A percentile compares a stretch with the other conserved stretches of the same genome.
Evolutionary conservation across 2,797 vertebrate species (phyloP).

Genomic region (Myotis pilosus): DNA sequence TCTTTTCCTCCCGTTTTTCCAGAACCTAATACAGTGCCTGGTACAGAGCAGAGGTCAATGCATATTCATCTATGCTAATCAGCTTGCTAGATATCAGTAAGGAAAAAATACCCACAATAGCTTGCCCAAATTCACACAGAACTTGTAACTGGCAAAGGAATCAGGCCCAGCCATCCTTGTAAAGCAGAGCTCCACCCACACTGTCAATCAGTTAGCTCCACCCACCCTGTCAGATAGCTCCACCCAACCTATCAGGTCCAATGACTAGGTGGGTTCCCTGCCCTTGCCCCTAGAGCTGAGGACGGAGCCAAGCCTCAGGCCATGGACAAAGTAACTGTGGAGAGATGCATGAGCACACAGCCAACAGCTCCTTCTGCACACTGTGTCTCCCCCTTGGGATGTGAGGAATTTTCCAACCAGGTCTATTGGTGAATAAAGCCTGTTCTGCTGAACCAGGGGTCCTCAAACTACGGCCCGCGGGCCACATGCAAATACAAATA

Average conservation of each 20-base stretch:
- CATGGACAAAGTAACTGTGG: fast-evolving
- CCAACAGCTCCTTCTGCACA: background rate
- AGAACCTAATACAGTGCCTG: background rate
- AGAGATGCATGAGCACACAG: background rate
- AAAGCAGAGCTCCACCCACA: background rate
- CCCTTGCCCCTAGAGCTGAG: background rate
- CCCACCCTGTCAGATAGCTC: too few species aligned
- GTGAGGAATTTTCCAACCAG: background rate
- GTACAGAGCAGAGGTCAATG: background rate
- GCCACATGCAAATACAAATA: too few species aligned
- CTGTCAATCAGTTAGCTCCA: too few species aligned
- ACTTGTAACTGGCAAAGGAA: background rate
- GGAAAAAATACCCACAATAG: background rate
- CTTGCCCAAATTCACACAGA: background rate
- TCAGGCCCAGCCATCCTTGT: background rate
- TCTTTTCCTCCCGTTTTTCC: background rate
- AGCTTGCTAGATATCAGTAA: background rate
- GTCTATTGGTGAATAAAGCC: background rate
- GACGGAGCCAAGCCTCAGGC: background rate
- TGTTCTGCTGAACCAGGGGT: background rate
- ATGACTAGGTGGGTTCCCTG: background rate
- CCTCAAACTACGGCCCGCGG: too few species aligned
- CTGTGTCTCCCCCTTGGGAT: background rate
- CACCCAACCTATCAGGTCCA: background rate
- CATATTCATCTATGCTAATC: background rate